Conservation (phyloP, 2,113 vertebrate species). For the Meriones unguiculatus region DNA sequence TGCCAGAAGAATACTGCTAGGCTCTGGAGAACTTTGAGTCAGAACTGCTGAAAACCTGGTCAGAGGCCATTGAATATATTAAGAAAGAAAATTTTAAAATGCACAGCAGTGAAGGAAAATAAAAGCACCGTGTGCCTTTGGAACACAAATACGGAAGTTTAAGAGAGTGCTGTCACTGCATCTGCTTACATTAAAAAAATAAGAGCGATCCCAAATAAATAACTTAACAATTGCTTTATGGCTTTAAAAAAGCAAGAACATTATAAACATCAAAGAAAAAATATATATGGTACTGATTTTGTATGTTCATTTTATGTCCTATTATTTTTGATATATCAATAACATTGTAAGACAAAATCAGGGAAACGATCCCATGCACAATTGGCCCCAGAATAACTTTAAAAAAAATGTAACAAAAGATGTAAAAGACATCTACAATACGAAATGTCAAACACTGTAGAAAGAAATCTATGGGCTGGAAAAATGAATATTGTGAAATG, state of each 20-base stretch:
- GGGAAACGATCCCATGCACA: neutral
- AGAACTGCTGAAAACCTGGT: neutral
- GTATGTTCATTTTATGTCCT: neutral
- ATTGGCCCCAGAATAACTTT: neutral
- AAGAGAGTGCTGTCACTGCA: neutral
- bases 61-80: neutral
- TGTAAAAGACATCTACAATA: neutral
- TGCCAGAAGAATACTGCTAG: neutral
- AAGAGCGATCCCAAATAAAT: neutral
- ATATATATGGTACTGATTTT: neutral
- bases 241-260: neutral
- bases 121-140: neutral
- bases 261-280: neutral
- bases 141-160: neutral
- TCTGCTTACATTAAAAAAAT: neutral
- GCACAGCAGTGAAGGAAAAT: neutral
- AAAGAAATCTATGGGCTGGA: neutral
- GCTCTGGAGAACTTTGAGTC: neutral
- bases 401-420: neutral
- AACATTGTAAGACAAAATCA: neutral
- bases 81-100: neutral
- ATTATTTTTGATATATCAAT: neutral
- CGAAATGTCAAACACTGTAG: neutral
- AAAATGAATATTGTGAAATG: neutral
- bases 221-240: neutral